phyloP scores from a whole-genome alignment of 2,113 vertebrate genomes.

The Sclerurus mexicanus region DNA sequence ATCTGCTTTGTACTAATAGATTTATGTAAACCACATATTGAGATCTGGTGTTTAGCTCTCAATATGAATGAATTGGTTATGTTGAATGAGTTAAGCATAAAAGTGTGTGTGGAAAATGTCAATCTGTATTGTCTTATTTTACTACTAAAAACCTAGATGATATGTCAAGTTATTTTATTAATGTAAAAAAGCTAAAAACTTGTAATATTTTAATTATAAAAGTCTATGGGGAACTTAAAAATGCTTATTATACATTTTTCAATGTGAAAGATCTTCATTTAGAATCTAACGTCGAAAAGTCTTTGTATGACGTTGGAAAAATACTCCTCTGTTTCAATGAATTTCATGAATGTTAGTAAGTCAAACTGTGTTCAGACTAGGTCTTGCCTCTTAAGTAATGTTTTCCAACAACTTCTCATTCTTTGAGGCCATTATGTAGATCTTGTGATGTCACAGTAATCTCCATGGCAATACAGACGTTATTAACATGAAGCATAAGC shows the following conservation, averaged over 20 bases:
- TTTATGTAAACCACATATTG: background rate
- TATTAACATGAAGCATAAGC: background rate
- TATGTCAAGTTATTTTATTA: background rate
- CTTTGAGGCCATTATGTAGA: constrained; percentile 19
- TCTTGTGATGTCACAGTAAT: constrained; percentile 10
- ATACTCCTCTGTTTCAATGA: background rate
- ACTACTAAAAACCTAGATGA: background rate
- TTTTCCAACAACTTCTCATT: constrained; percentile 24
- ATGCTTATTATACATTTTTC: background rate
- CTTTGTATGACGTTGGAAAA: background rate
- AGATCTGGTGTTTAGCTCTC: background rate
- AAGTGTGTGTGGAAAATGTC: background rate
- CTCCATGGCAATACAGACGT: background rate
- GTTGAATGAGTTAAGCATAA: background rate
- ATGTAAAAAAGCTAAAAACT: background rate
- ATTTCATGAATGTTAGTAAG: constrained; percentile 23
- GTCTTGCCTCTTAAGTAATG: constrained; percentile 12
- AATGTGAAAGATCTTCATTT: background rate
- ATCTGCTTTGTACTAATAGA: background rate
- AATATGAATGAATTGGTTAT: background rate
- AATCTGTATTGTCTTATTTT: background rate
- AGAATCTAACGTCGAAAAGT: background rate
- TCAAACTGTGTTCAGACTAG: background rate
- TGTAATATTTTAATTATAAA: background rate
- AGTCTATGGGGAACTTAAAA: background rate